Conservation (phyloP, 2,888 invertebrate genomes). For the Netelia inedita region DNA sequence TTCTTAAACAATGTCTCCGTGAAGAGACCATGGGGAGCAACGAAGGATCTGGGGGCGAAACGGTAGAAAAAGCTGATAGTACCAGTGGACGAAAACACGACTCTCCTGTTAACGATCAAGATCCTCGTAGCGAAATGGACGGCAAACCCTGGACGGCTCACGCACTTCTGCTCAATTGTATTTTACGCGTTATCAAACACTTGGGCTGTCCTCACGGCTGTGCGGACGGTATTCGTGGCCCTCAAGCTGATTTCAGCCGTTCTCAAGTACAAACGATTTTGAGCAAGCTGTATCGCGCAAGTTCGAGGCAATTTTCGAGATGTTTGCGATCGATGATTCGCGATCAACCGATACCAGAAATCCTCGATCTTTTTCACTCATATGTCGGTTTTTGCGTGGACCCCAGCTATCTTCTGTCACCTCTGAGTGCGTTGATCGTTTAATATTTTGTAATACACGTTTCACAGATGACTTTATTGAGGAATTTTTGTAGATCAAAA, state of each 20-base stretch:
- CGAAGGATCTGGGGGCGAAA: slow-evolving; percentile 79
- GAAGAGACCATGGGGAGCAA: slow-evolving; percentile 86
- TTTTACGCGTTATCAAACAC: slow-evolving; percentile 92
- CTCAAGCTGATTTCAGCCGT: slow-evolving; percentile 95
- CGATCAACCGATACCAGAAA: slow-evolving; percentile 91
- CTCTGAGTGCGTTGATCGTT: slow-evolving; percentile 90
- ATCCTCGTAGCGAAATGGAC: slow-evolving; percentile 69
- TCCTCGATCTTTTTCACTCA: slow-evolving; percentile 97
- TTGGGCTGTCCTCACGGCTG: slow-evolving; percentile 98
- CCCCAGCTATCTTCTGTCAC: slow-evolving; percentile 93
- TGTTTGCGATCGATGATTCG: slow-evolving; percentile 92
- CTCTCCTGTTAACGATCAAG: slow-evolving; percentile 74
- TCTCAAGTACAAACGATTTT: slow-evolving; percentile 94
- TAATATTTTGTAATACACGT: slow-evolving; percentile 5
- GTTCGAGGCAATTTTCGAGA: slow-evolving; percentile 88
- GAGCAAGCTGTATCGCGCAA: slow-evolving; percentile 90
- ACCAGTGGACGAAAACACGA: slow-evolving; percentile 75
- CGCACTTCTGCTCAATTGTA: slow-evolving; percentile 90
- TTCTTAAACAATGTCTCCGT: slow-evolving; percentile 88
- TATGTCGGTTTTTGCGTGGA: slow-evolving; percentile 98
- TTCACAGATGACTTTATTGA: slow-evolving; percentile 47
- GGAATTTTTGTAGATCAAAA: slow-evolving; percentile 88
- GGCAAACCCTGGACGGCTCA: slow-evolving; percentile 86
- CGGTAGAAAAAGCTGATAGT: slow-evolving; percentile 73
- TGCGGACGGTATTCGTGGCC: slow-evolving; percentile 91